phyloP scores from a whole-genome alignment of 2,797 vertebrate genomes.

The Vireo griseus region DNA sequence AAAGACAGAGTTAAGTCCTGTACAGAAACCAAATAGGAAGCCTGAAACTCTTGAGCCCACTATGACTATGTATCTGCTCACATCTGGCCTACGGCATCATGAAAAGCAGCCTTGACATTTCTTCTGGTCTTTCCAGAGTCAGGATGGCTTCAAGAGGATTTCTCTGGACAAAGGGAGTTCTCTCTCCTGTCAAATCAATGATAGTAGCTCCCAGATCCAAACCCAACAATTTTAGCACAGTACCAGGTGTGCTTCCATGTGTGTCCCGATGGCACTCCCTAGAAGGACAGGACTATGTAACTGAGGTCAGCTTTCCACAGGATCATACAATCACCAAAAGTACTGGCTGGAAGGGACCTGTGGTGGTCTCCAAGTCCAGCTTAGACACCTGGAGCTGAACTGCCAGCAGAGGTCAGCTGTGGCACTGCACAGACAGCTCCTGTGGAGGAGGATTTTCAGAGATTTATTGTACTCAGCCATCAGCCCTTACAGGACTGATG shows the following conservation, averaged over 20 bases:
- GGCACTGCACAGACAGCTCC: background rate
- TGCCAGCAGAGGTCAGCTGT: background rate
- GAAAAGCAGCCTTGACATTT: background rate
- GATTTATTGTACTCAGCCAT: background rate
- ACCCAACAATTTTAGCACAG: background rate
- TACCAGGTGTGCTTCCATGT: background rate
- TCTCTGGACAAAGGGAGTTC: background rate
- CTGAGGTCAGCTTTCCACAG: background rate
- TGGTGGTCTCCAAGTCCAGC: background rate
- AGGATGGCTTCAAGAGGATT: background rate
- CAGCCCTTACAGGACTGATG: background rate
- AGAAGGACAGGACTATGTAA: background rate
- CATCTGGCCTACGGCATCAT: background rate
- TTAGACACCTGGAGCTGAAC: background rate
- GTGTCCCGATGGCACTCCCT: background rate
- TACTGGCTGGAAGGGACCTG: background rate
- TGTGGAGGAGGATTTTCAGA: background rate
- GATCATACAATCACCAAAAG: background rate
- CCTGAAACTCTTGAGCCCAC: background rate
- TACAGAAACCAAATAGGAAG: background rate
- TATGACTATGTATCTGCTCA: background rate
- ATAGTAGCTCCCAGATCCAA: background rate
- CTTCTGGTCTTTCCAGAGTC: background rate
- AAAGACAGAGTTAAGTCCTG: background rate
- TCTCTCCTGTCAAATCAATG: background rate